phyloP scores from a whole-genome alignment of 2,888 invertebrate species.

The Philaethria dido region DNA sequence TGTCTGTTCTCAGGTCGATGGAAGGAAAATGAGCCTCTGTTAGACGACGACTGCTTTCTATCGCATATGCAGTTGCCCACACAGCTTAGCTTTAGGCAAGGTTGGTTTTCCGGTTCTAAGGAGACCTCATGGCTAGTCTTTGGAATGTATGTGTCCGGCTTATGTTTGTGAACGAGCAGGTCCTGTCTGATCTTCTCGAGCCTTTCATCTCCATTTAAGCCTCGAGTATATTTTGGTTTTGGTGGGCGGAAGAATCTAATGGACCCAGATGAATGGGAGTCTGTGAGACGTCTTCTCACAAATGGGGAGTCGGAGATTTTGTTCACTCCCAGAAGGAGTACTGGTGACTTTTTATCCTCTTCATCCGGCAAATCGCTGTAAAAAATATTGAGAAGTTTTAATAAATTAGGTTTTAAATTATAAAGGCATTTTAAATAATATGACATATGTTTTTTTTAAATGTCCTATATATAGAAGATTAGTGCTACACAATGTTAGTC shows the following conservation, averaged over 20 bases:
- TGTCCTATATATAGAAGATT: not conserved
- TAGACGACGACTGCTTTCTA: constrained; percentile 65
- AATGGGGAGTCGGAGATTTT: constrained; percentile 79
- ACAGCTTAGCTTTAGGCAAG: constrained; percentile 69
- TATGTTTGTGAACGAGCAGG: constrained; percentile 72
- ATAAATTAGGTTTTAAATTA: too few species aligned
- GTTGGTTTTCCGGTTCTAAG: constrained; percentile 61
- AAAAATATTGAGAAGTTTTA: constrained; percentile 41
- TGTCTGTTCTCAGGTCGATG: constrained; percentile 70
- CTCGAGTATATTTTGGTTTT: constrained; percentile 76
- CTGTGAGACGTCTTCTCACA: constrained; percentile 69
- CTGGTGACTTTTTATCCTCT: constrained; percentile 84
- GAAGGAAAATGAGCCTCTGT: constrained; percentile 75
- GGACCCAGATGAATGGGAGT: constrained; percentile 69
- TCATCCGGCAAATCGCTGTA: constrained; percentile 86
- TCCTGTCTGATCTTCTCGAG: constrained; percentile 77
- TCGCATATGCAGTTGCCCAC: constrained; percentile 75
- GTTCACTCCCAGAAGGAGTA: constrained; percentile 85
- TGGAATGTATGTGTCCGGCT: constrained; percentile 74
- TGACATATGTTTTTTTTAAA: not conserved
- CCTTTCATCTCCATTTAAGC: constrained; percentile 74
- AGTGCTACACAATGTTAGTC: constrained; percentile 13
- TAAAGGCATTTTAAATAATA: not conserved
- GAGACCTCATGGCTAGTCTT: constrained; percentile 65
- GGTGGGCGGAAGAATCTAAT: constrained; percentile 76